These are phyloP conservation scores for Tachysurus fulvidraco DNA, from an alignment of 2,113 vertebrate genomes.

Conservation along the genomic window DNA sequence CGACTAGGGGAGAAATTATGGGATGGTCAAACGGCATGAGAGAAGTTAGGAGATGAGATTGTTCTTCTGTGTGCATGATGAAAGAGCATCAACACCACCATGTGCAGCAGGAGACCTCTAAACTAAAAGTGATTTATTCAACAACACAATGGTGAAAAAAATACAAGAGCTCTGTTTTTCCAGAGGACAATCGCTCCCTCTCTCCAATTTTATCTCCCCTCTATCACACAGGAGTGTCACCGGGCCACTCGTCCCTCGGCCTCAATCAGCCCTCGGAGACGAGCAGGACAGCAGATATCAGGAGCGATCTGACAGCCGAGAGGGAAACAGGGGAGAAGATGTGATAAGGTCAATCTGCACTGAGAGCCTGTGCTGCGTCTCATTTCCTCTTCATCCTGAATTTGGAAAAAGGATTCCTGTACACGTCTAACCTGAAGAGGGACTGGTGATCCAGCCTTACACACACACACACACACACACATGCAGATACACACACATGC, in stretches of 20 bases:
- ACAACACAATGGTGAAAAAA: not conserved
- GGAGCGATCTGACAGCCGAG: conserved; percentile 11
- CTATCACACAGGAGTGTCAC: not conserved
- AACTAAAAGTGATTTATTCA: not conserved
- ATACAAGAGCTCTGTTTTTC: not conserved
- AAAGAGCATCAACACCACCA: not conserved
- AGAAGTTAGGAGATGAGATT: not conserved
- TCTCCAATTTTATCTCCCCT: not conserved
- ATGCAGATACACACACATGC: not conserved
- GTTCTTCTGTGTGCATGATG: not conserved
- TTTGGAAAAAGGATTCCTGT: conserved; percentile 30
- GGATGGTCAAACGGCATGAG: not conserved
- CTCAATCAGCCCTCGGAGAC: not conserved
- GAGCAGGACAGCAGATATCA: not conserved
- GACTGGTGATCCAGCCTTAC: not conserved
- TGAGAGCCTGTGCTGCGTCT: not conserved
- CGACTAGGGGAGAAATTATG: not conserved
- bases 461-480: not conserved
- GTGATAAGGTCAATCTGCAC: conserved; percentile 38
- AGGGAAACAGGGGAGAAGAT: conserved; percentile 16
- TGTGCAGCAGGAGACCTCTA: not conserved
- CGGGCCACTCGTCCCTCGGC: not conserved
- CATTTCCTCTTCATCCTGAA: conserved; percentile 40
- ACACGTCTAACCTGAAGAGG: conserved; percentile 38
- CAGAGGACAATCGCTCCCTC: not conserved